Percentiles rank a stretch among this genome's conserved stretches.
phyloP scores from a whole-genome alignment of 2,113 vertebrate genomes.

The Corythornis cristatus region DNA sequence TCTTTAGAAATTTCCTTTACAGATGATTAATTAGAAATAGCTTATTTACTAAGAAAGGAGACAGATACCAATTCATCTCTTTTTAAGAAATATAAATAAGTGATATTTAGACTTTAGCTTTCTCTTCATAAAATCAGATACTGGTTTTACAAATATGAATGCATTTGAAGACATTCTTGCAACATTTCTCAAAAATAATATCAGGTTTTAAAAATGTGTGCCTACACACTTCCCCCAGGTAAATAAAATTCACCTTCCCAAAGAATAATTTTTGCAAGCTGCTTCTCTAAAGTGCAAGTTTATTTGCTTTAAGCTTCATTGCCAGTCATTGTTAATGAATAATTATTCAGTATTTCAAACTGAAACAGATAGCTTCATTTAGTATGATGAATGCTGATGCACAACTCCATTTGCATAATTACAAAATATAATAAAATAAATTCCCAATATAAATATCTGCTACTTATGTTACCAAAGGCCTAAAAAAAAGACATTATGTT shows the following conservation, averaged over 20 bases:
- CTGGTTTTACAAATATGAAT: neutral
- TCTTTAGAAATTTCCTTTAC: neutral
- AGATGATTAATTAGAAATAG: neutral
- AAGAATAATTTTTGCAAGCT: constrained; percentile 1
- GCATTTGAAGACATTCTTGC: neutral
- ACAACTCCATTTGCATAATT: constrained; percentile 72
- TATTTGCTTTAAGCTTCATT: constrained; percentile 69
- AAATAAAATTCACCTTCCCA: neutral
- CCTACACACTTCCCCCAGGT: neutral
- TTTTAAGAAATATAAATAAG: neutral
- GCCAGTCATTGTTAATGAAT: constrained; percentile 64
- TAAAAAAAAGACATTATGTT: neutral
- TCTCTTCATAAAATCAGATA: neutral
- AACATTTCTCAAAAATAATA: neutral
- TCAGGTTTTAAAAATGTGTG: constrained; percentile 27
- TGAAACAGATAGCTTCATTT: constrained; percentile 60
- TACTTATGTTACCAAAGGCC: neutral
- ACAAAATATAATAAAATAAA: constrained; percentile 66
- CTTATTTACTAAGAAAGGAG: neutral
- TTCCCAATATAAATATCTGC: constrained; percentile 25
- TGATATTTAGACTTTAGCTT: neutral
- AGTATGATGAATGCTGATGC: constrained; percentile 72
- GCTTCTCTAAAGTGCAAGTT: constrained; percentile 58
- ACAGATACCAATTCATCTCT: neutral
- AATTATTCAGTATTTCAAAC: constrained; percentile 67